phyloP scores from a whole-genome alignment of 2,888 invertebrate genomes.

The Erynnis tages region DNA sequence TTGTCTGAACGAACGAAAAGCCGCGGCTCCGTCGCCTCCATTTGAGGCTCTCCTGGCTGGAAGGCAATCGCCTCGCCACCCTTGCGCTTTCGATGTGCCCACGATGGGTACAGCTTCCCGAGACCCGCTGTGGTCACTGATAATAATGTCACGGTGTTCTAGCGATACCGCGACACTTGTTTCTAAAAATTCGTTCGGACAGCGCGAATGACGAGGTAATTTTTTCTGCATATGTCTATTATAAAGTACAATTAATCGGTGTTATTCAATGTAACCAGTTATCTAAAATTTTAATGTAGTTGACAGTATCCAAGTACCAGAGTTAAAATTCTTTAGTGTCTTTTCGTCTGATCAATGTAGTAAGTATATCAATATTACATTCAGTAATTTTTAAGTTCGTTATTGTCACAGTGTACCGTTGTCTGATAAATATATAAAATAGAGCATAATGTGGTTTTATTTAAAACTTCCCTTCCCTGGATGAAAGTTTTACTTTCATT shows the following conservation, averaged over 20 bases:
- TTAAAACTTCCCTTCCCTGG: slow-evolving; percentile 35
- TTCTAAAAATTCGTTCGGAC: slow-evolving; percentile 12
- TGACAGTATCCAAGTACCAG: slow-evolving; percentile 48
- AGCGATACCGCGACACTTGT: not conserved
- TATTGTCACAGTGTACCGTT: slow-evolving; percentile 82
- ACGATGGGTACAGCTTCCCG: no score
- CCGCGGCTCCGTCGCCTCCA: not conserved
- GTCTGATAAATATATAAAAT: slow-evolving; percentile 82
- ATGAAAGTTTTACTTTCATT: not conserved
- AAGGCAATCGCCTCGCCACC: not conserved
- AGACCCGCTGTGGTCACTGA: not conserved
- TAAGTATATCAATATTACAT: slow-evolving; percentile 64
- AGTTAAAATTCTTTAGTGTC: slow-evolving; percentile 47
- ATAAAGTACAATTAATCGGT: slow-evolving; percentile 53
- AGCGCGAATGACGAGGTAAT: slow-evolving; percentile 17
- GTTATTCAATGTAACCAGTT: slow-evolving; percentile 46
- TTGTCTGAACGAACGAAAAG: slow-evolving; percentile 29
- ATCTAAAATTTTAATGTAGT: slow-evolving; percentile 46
- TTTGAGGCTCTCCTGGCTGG: not conserved
- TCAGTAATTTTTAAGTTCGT: slow-evolving; percentile 76
- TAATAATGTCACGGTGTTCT: not conserved
- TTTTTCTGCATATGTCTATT: slow-evolving; percentile 35
- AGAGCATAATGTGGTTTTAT: slow-evolving; percentile 70
- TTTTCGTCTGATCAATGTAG: slow-evolving; percentile 57
- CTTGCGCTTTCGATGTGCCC: not conserved